These are phyloP conservation scores for Falcunculus frontatus DNA, from an alignment of 2,113 vertebrate species.

Conservation along the genomic window DNA sequence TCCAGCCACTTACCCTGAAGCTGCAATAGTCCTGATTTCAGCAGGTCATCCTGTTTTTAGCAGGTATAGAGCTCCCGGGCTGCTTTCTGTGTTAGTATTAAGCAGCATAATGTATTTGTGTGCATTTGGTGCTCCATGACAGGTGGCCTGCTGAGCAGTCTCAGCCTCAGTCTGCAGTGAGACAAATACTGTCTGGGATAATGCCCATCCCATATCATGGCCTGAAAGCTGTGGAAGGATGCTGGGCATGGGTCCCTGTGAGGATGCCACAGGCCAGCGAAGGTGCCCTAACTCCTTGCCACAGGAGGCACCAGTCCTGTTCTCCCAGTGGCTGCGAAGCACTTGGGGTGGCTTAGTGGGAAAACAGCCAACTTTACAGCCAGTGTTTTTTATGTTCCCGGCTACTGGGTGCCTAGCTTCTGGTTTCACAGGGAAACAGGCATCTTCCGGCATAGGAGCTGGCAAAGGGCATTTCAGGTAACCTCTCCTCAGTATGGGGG, in stretches of 20 bases:
- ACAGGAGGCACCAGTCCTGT: background rate
- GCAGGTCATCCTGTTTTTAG: background rate
- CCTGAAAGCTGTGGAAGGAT: background rate
- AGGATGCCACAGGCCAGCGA: background rate
- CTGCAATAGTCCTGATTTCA: background rate
- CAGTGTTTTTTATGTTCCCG: background rate
- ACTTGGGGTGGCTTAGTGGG: background rate
- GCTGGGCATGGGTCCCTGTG: background rate
- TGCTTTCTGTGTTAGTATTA: background rate
- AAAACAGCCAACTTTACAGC: background rate
- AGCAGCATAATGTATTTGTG: background rate
- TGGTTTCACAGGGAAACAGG: background rate
- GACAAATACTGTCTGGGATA: background rate
- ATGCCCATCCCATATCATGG: background rate
- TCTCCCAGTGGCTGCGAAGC: background rate
- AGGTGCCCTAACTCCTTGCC: background rate
- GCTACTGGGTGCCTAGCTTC: background rate
- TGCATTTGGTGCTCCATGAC: background rate
- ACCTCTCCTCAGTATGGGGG: background rate
- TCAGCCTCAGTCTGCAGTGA: background rate
- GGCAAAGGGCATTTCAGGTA: background rate
- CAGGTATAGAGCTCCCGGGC: background rate
- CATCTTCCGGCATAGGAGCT: background rate
- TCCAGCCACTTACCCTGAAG: background rate
- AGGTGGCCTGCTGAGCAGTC: background rate